A percentile compares a stretch with the other conserved stretches of the same genome.
Conservation (phyloP, 2,888 invertebrate species). For the Gari tellinella region DNA sequence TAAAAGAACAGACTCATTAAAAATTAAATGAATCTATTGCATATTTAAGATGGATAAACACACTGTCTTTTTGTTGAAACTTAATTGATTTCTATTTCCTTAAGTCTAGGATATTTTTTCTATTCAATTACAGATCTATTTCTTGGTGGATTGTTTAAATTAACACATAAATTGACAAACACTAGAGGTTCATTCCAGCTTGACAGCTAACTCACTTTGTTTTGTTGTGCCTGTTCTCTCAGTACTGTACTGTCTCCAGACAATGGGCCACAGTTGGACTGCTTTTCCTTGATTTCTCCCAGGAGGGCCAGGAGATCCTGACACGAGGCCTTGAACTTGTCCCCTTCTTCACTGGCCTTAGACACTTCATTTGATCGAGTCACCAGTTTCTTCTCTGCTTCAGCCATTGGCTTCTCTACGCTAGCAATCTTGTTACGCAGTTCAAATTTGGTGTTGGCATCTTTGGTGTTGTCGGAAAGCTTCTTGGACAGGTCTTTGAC, state of each 20-base stretch:
- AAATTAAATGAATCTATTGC: too few species aligned
- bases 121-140: too few species aligned
- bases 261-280: constrained; percentile 85
- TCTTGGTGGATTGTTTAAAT: too few species aligned
- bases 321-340: constrained; percentile 95
- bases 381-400: constrained; percentile 87
- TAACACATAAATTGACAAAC: too few species aligned
- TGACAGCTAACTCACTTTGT: constrained; percentile 87
- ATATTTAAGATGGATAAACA: too few species aligned
- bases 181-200: neutral
- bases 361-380: constrained; percentile 85
- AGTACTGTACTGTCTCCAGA: constrained; percentile 94
- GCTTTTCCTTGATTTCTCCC: constrained; percentile 86
- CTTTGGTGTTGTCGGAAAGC: constrained; percentile 93
- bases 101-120: too few species aligned
- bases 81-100: too few species aligned
- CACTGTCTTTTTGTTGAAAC: too few species aligned
- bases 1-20: too few species aligned
- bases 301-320: constrained; percentile 96
- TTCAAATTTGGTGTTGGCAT: constrained; percentile 95
- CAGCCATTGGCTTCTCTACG: constrained; percentile 94
- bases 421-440: constrained; percentile 94
- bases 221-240: constrained; percentile 93
- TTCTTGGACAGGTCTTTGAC: constrained; percentile 89
- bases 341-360: constrained; percentile 92